Evolutionary conservation across 2,888 invertebrate species (phyloP).

Genomic region (Thereva nobilitata): DNA sequence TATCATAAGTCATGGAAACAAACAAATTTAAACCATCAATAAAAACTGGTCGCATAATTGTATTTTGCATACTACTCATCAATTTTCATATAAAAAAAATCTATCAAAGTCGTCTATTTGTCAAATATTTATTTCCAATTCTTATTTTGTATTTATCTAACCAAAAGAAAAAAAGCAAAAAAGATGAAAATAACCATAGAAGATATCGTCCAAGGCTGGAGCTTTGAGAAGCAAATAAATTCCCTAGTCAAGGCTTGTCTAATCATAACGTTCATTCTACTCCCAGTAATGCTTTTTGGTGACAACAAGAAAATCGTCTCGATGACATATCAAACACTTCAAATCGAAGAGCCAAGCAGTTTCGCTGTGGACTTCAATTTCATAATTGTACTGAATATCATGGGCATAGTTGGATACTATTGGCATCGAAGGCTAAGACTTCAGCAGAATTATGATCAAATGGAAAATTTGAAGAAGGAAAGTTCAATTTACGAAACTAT

Average conservation of each 20-base stretch:
- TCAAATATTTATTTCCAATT: too few species aligned
- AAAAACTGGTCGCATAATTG: too few species aligned
- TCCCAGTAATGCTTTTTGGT: conserved; percentile 14
- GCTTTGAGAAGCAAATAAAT: conserved; percentile 3
- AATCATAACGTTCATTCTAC: conserved; percentile 5
- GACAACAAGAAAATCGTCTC: conserved; percentile 11
- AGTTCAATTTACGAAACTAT: too few species aligned
- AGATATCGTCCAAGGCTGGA: background rate
- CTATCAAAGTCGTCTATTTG: too few species aligned
- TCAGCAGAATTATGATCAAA: background rate
- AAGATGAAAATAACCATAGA: conserved; percentile 7
- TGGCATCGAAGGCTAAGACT: background rate
- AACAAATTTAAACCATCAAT: too few species aligned
- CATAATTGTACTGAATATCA: conserved; percentile 4
- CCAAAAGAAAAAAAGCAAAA: too few species aligned
- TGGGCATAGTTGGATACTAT: background rate
- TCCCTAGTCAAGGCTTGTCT: background rate
- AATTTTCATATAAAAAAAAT: too few species aligned
- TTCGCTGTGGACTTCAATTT: conserved; percentile 2
- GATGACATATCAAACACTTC: background rate
- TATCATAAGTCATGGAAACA: too few species aligned
- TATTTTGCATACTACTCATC: too few species aligned
- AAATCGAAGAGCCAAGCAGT: background rate
- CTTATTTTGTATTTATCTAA: too few species aligned
- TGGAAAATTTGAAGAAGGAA: conserved; percentile 7